Percentiles rank a stretch among this genome's conserved stretches.
Conservation (phyloP, 2,888 invertebrate species). For the Hyles lineata region DNA sequence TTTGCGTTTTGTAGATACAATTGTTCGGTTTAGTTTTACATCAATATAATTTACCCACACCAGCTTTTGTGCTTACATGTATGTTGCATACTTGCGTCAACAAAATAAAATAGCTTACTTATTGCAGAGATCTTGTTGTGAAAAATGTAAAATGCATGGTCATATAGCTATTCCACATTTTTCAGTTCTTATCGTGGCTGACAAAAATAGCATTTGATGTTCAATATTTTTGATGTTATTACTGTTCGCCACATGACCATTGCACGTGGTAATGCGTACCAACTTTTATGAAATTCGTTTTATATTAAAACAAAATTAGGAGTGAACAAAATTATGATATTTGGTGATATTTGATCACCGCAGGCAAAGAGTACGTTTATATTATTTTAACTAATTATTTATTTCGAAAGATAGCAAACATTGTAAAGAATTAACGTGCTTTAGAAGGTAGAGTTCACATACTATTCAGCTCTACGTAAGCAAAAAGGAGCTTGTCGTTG, state of each 20-base stretch:
- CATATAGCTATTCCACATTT: slow-evolving; percentile 16
- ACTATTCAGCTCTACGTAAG: too few species aligned
- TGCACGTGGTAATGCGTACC: slow-evolving; percentile 18
- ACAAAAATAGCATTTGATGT: slow-evolving; percentile 31
- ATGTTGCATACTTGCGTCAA: background rate
- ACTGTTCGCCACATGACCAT: slow-evolving; percentile 27
- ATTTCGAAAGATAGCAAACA: too few species aligned
- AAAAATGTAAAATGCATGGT: slow-evolving; percentile 11
- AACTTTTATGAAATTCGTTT: background rate
- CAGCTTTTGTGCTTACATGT: background rate
- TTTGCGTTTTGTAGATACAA: background rate
- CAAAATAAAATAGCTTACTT: background rate
- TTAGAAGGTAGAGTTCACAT: too few species aligned
- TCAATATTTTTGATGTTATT: slow-evolving; percentile 30
- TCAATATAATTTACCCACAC: background rate
- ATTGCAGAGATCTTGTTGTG: background rate
- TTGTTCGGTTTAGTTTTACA: background rate
- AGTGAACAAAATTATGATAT: background rate
- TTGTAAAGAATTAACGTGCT: too few species aligned
- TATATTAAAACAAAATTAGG: too few species aligned
- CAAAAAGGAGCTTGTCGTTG: too few species aligned
- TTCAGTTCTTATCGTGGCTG: slow-evolving; percentile 26
- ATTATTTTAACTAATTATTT: too few species aligned
- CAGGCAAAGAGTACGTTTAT: background rate
- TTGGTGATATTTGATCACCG: background rate